Base-by-base conservation (phyloP, 2,888 invertebrate species). In the Leptinotarsa rubiginosa region DNA sequence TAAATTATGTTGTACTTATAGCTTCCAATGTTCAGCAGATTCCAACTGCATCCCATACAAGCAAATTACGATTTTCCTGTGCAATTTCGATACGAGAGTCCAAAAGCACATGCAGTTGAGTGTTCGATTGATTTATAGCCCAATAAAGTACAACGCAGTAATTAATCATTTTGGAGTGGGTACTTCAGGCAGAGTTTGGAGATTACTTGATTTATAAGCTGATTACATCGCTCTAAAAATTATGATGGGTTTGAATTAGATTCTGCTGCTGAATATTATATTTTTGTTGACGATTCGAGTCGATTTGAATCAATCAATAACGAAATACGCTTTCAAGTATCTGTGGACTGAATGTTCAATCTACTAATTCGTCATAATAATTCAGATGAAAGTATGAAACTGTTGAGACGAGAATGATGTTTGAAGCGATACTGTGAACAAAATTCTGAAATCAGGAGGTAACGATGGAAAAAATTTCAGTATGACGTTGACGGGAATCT, bases 121-220 rank as follows among this genome's bases (percentile, higher is more conserved):
- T 72, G 65, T 77, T 77, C 72, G 77, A 77, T 77, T 74, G 74
- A 77, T 77, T 77, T 75, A 74, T 74, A 64, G 67, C 74, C 65
- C 75, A 77, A 77, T 77, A 77, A 75, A 77, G 75, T 74, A 74
- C 70, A 74, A 72, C 72, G 70, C 72, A 59, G 69, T 70, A 67
- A 77, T 77, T 77, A 77, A 77, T 77, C 77, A 77, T 77, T 72
- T 70, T 64, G 65, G 56, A 77, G 72, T 72, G 65, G 73, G 70
- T 74, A 77, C 66, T 75, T 75, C 72, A 70, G 75, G 70, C 70
- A 70, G 66, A 73, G 77, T 71, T 77, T 77, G 70, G 72, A 73
- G 75, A 71, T 69, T 69, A 64, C 56, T 47, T 77, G 77, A 77
- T 77, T 75, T 77, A 75, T 77, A 72, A 69, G 69, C 72, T 75